A percentile compares a stretch with the other conserved stretches of the same genome.
These are phyloP conservation scores for Hymenopus coronatus DNA, from an alignment of 2,888 invertebrate genomes.

Conservation along the genomic window DNA sequence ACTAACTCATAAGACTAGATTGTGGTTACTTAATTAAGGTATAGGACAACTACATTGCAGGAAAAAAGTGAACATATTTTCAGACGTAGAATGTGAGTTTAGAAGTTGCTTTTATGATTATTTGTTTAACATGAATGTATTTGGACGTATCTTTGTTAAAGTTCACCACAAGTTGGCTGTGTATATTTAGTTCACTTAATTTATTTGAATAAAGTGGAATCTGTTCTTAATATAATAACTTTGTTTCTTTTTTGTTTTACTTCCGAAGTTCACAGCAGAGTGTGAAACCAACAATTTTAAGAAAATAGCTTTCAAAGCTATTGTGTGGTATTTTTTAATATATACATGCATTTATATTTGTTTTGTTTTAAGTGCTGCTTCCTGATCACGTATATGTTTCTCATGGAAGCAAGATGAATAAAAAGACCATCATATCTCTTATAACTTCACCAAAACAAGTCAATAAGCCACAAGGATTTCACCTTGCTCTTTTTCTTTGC, in stretches of 20 bases:
- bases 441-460: neutral
- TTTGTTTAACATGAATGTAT: neutral
- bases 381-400: no score
- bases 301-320: no score
- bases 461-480: neutral
- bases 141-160: neutral
- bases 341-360: no score
- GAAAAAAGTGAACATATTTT: neutral
- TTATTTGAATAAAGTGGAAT: slow-evolving; percentile 15
- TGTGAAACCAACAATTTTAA: no score
- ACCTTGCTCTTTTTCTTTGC: neutral
- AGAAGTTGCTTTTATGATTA: neutral
- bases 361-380: no score
- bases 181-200: slow-evolving; percentile 7
- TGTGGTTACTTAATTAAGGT: neutral
- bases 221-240: neutral
- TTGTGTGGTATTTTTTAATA: no score
- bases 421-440: no score
- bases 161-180: slow-evolving; percentile 7
- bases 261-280: neutral
- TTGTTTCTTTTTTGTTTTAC: neutral
- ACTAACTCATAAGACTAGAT: neutral
- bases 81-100: neutral
- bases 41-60: neutral
- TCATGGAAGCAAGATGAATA: no score